Evolutionary conservation across 2,113 vertebrate genomes (phyloP), one percentile per base, ranked within the genome.

Genomic region (Raphicerus campestris): DNA sequence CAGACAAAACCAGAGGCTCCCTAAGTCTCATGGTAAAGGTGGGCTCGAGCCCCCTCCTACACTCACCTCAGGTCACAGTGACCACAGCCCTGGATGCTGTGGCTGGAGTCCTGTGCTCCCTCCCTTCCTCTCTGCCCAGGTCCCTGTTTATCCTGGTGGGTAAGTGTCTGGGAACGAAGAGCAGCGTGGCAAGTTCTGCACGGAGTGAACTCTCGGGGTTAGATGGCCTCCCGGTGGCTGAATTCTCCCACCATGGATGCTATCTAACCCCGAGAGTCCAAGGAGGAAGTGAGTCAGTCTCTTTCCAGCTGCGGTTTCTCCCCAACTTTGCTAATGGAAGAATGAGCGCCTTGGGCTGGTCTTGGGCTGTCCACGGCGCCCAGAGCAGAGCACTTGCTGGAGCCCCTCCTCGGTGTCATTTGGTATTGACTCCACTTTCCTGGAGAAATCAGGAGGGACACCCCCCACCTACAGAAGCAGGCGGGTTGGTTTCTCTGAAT

Each of bases 321-420:
- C 35, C 3, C 19, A 5, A 32, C 26, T 51, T 10, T 32, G 81
- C 53, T 16, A 17, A 45, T n/a, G n/a, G 7, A 0, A 75, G 4
- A 2, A 13, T 16, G 61, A 84, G 10, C 39, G 63, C 63, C 63
- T 10, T 35, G 63, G 49, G 49, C 82, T 55, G 17, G 6, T 53
- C 16, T 53, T 53, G 51, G 51, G 22, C 22, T 35, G 5, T 39
- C 30, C 22, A 6, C 13, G 45, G 86, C 5, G 26, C 15, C 0
- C 1, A 17, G 1, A 5, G 15, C 7, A 2, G 32, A 63, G 61
- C 3, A 3, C 1, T 1, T 17, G 61, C 61, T 2, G 30, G 30
- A 63, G 17, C 19, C 19, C 39, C 42, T 13, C 39, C 6, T 58
- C 5, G 0, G 1, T 17, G 30, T n/a, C 17, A 45, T 10, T 14